Conservation (phyloP, 2,888 invertebrate species). For the Torymus tubicola region DNA sequence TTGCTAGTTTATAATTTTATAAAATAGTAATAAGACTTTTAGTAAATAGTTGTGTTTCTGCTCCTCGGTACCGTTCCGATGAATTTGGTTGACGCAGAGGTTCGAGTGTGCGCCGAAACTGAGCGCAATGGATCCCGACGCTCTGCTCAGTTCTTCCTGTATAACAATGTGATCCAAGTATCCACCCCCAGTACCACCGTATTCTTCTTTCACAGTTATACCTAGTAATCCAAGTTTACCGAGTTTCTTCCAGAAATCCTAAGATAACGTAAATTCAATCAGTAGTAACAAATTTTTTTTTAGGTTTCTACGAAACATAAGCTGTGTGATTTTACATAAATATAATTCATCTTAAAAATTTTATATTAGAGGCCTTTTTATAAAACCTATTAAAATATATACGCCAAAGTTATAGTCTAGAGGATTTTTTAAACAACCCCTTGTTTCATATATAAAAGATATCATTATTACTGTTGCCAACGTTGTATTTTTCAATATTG, state of each 20-base stretch:
- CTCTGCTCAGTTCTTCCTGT: conserved; percentile 96
- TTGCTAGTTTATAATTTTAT: too few relatives aligned
- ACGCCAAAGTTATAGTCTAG: too few relatives aligned
- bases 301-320: not conserved
- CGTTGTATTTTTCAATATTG: too few relatives aligned
- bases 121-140: conserved; percentile 87
- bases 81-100: conserved; percentile 96
- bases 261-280: too few relatives aligned
- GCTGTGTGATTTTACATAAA: not conserved
- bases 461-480: too few relatives aligned
- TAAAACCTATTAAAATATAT: too few relatives aligned
- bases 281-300: not conserved
- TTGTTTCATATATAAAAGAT: too few relatives aligned
- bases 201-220: conserved; percentile 91
- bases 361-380: too few relatives aligned
- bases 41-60: conserved; percentile 97
- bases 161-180: conserved; percentile 95
- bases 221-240: conserved; percentile 95
- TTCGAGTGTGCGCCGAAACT: conserved; percentile 99
- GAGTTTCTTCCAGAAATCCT: conserved; percentile 93
- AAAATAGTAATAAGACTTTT: conserved; percentile 79
- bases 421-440: too few relatives aligned
- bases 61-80: conserved; percentile 92
- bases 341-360: too few relatives aligned
- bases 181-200: conserved; percentile 93